These are phyloP conservation scores for Hystrix brachyura DNA, from an alignment of 2,113 vertebrate genomes.

Conservation along the genomic window DNA sequence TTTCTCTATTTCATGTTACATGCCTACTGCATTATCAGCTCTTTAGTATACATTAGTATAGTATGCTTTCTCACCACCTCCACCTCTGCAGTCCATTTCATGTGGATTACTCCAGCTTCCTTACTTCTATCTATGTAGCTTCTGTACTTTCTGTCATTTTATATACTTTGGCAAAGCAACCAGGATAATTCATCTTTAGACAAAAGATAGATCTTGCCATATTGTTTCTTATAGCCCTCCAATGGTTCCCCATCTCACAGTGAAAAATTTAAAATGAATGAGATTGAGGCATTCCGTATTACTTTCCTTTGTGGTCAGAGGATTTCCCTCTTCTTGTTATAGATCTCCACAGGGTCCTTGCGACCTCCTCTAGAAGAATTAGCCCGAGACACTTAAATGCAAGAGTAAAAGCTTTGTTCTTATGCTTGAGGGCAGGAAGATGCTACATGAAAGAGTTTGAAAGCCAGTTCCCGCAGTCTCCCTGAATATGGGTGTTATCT, in stretches of 20 bases:
- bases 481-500: neutral
- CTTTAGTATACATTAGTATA: neutral
- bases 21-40: neutral
- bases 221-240: neutral
- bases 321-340: neutral
- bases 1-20: neutral
- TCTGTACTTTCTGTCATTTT: neutral
- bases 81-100: neutral
- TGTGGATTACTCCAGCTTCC: neutral
- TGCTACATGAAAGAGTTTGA: neutral
- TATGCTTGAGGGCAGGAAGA: neutral
- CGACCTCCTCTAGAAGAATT: neutral
- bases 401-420: neutral
- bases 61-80: neutral
- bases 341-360: neutral
- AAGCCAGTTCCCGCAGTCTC: neutral
- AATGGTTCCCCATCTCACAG: neutral
- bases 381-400: neutral
- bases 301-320: slow-evolving; percentile 8
- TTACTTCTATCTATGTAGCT: neutral
- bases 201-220: neutral
- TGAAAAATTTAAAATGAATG: slow-evolving; percentile 14
- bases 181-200: slow-evolving; percentile 6
- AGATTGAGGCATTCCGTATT: neutral
- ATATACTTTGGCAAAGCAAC: neutral